A percentile compares a stretch with the other conserved stretches of the same genome.
These are phyloP conservation scores for Polydrusus pterygomalis DNA, from an alignment of 2,888 invertebrate genomes.

Conservation along the genomic window DNA sequence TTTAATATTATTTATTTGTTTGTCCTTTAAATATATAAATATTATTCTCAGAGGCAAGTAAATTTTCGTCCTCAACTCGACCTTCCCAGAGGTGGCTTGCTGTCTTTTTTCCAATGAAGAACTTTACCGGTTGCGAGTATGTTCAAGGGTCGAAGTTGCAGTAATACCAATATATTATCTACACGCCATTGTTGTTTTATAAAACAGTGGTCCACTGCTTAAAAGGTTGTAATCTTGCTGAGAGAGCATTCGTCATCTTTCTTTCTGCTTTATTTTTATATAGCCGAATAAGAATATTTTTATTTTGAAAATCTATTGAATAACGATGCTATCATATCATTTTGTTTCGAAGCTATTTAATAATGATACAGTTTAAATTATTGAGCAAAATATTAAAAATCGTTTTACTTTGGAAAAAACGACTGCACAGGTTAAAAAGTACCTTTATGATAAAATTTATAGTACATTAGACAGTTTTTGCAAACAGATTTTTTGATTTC, in stretches of 20 bases:
- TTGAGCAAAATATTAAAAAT: background rate
- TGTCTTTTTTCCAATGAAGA: constrained; percentile 50
- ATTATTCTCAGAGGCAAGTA: no score
- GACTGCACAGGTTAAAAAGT: no score
- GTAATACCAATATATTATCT: constrained; percentile 49
- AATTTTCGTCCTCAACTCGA: no score
- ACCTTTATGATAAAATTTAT: no score
- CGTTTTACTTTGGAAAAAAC: background rate
- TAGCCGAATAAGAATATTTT: background rate
- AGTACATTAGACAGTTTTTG: no score
- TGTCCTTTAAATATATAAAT: no score
- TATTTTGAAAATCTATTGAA: background rate
- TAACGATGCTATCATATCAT: no score
- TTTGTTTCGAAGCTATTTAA: no score
- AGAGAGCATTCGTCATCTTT: constrained; percentile 42
- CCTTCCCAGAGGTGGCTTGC: constrained; percentile 38
- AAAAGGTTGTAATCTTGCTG: constrained; percentile 47
- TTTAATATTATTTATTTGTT: no score
- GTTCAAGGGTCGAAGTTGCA: constrained; percentile 44
- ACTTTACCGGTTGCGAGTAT: constrained; percentile 53
- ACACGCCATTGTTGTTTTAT: constrained; percentile 54
- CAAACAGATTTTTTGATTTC: no score
- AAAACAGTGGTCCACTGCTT: constrained; percentile 50
- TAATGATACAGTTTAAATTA: background rate
- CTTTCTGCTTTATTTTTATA: constrained; percentile 29